A percentile compares a stretch with the other conserved stretches of the same genome.
Evolutionary conservation across 2,113 vertebrate species (phyloP).

Genomic region (Nesoenas mayeri): DNA sequence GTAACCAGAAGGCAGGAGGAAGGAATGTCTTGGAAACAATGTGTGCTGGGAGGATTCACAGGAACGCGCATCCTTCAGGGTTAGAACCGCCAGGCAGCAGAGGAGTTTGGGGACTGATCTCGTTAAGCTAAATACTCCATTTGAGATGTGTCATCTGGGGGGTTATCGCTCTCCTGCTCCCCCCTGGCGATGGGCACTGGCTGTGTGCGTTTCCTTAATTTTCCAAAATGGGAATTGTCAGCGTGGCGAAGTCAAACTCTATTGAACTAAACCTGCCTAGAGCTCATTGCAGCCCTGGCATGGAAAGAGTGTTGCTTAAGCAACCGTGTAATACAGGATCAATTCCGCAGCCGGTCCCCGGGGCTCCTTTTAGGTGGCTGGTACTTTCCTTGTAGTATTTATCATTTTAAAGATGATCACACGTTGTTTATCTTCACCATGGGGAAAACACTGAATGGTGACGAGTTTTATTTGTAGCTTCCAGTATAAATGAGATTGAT

Average conservation of each 20-base stretch:
- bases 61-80: background rate
- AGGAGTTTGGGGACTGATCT: background rate
- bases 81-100: background rate
- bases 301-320: slow-evolving; percentile 11
- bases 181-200: accelerated
- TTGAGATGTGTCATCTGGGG: background rate
- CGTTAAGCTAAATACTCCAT: background rate
- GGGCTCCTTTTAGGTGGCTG: slow-evolving; percentile 12
- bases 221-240: background rate
- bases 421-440: background rate
- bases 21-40: background rate
- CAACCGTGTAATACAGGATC: slow-evolving; percentile 2
- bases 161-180: background rate
- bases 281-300: background rate
- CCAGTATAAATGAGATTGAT: background rate
- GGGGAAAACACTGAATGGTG: background rate
- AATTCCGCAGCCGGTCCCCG: background rate
- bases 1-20: background rate
- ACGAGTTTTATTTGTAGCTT: background rate
- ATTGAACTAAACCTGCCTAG: background rate
- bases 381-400: background rate
- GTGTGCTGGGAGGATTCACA: background rate
- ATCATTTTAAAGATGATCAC: slow-evolving; percentile 24
- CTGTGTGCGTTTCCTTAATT: background rate
- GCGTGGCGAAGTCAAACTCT: background rate